phyloP scores from a whole-genome alignment of 2,113 vertebrate species.

The Syrmaticus mikado region DNA sequence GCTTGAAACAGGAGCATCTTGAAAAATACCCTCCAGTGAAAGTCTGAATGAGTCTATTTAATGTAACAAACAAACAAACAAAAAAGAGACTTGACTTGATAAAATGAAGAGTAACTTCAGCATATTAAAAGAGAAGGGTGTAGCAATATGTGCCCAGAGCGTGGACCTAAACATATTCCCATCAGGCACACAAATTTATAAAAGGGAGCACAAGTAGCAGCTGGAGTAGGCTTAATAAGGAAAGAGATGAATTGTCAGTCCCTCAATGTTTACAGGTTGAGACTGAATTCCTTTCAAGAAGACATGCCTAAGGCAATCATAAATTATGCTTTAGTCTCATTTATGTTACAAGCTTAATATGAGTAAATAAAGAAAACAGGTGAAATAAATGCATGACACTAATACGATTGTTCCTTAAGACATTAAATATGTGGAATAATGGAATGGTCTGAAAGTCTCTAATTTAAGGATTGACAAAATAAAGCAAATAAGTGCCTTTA shows the following conservation, averaged over 20 bases:
- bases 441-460: neutral
- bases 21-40: neutral
- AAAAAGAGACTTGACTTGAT: neutral
- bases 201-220: neutral
- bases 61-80: neutral
- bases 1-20: neutral
- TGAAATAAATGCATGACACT: conserved; percentile 42
- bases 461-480: neutral
- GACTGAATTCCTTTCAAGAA: conserved; percentile 21
- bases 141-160: neutral
- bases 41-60: neutral
- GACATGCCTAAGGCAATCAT: conserved; percentile 13
- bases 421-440: conserved; percentile 6
- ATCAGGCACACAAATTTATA: neutral
- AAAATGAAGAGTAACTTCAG: neutral
- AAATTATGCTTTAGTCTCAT: conserved; percentile 30
- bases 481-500: neutral
- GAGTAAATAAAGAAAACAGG: conserved; percentile 34
- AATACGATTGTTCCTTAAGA: neutral
- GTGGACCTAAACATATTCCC: neutral
- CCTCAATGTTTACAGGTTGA: neutral
- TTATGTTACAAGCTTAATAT: neutral
- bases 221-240: neutral
- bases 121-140: neutral
- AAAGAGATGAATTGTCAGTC: conserved; percentile 14